Base-by-base conservation (phyloP, 2,797 vertebrate genomes). In the Sebastes jordani region DNA sequence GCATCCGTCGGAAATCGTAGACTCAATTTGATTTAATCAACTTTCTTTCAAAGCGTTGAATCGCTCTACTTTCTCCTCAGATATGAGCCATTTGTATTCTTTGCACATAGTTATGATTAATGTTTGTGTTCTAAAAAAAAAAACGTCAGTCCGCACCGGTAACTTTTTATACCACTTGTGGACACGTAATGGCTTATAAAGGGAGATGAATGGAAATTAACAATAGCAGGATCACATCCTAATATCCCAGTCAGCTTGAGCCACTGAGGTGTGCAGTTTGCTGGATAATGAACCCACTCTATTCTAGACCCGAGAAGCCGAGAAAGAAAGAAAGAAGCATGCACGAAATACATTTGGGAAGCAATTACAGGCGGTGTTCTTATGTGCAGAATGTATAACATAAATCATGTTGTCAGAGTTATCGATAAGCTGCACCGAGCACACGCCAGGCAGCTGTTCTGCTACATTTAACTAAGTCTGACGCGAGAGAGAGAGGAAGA, bases 351-450 rank as follows among this genome's bases (percentile, higher is more conserved):
- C 89, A 87, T 92, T 84, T 73, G 86, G 90, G 90, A 91, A 81
- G 90, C 86, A 88, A 87, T 91, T 90, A 88, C 78, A 92, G 85
- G 79, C 85, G 52, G 85, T 69, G 88, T 90, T 92, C 84, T 84
- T 75, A 87, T 86, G 88, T 88, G 85, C 79, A 81, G 80, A 93
- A 90, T 82, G 87, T 81, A 70, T 74, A 83, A 67, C 88, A 90
- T 93, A 92, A 91, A 94, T 95, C 92, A 91, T 63, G 74, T 82
- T 90, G 92, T 92, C 91, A 91, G 86, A 80, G 89, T 92, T 93
- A 92, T 94, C 93, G 92, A 93, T 93, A 92, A 93, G 90, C 90
- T 85, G 89, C 84, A 80, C 34, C 78, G 56, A 70, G 86, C 87
- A 80, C 85, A 65, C 84, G 79, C 62, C 85, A 87, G 87, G 89